Conservation (phyloP, 2,888 invertebrate species). For the Gymnoscelis rufifasciata region DNA sequence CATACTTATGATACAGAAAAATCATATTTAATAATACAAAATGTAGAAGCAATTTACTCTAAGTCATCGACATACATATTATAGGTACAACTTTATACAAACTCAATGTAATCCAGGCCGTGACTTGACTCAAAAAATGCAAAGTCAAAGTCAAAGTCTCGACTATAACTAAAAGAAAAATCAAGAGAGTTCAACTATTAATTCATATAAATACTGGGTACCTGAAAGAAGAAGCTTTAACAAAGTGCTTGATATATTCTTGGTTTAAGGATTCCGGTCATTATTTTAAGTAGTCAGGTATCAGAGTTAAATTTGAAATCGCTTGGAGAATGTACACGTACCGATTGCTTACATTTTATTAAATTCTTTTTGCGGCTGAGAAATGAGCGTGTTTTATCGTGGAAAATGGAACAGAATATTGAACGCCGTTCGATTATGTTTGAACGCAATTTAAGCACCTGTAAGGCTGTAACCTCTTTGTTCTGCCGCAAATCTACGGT, state of each 20-base stretch:
- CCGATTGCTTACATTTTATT: slow-evolving; percentile 11
- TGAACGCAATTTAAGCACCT: slow-evolving; percentile 68
- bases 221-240: background rate
- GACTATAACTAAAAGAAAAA: no score
- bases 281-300: slow-evolving; percentile 7
- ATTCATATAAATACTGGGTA: no score
- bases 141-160: no score
- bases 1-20: no score
- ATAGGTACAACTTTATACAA: no score
- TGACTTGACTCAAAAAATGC: no score
- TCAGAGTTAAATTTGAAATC: slow-evolving; percentile 5
- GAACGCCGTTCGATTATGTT: slow-evolving; percentile 53
- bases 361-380: slow-evolving; percentile 18
- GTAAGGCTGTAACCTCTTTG: slow-evolving; percentile 63
- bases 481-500: slow-evolving; percentile 44
- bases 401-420: slow-evolving; percentile 34
- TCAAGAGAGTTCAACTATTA: no score
- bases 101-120: no score
- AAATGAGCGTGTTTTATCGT: slow-evolving; percentile 34
- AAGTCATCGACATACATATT: no score
- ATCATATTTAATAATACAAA: no score
- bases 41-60: no score
- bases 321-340: slow-evolving; percentile 6
- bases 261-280: background rate
- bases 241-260: no score